Evolutionary conservation across 2,888 invertebrate genomes (phyloP).

Genomic region (Mythimna impura): DNA sequence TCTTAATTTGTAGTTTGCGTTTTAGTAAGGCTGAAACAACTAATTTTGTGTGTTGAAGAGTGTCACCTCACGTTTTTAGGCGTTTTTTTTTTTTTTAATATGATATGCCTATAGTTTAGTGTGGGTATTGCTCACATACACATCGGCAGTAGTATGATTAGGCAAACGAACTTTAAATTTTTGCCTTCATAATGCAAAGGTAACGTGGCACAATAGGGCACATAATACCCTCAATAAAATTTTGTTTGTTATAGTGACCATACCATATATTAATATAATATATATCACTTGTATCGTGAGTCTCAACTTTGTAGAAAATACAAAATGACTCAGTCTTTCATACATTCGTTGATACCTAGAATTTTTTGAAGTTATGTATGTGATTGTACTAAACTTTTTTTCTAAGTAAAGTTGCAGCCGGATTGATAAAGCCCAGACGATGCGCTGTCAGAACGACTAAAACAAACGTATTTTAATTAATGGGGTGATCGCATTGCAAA

Average conservation of each 20-base stretch:
- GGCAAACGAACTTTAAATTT: too few relatives aligned
- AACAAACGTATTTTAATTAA: conserved; percentile 58
- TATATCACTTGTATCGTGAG: too few relatives aligned
- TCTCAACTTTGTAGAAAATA: too few relatives aligned
- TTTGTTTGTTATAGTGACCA: too few relatives aligned
- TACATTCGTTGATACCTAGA: too few relatives aligned
- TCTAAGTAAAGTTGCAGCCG: not conserved
- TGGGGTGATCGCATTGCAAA: conserved; percentile 42
- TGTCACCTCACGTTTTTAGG: not conserved
- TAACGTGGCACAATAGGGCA: too few relatives aligned
- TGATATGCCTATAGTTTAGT: not conserved
- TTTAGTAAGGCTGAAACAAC: not conserved
- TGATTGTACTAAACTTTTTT: not conserved
- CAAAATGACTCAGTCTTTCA: too few relatives aligned
- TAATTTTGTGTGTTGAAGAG: not conserved
- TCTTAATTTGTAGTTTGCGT: conserved; percentile 40
- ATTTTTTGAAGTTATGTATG: not conserved
- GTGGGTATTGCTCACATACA: too few relatives aligned
- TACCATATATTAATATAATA: too few relatives aligned
- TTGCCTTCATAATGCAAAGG: too few relatives aligned
- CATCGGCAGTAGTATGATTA: not conserved
- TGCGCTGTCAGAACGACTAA: conserved; percentile 34
- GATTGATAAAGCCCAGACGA: conserved; percentile 24
- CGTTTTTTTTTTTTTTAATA: not conserved
- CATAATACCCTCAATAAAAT: too few relatives aligned